These are phyloP conservation scores for Drosophila macrospina DNA, from an alignment of 2,888 invertebrate species.

Conservation along the genomic window DNA sequence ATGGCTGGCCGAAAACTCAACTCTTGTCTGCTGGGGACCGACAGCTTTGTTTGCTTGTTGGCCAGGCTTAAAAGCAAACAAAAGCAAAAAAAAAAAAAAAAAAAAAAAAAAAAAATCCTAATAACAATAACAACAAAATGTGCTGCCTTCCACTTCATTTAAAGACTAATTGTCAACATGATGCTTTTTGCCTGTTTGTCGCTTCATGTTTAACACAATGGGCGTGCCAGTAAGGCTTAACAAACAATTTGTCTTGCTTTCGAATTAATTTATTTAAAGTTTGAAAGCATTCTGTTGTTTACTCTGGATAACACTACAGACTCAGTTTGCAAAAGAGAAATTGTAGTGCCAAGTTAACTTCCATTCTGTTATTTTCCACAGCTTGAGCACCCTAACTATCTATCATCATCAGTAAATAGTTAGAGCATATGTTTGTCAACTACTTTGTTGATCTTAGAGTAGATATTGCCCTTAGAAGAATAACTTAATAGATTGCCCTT, in stretches of 20 bases:
- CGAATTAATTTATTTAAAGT: slow-evolving; percentile 24
- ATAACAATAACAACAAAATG: slow-evolving; percentile 8
- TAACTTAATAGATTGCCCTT: no score
- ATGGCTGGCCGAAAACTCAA: slow-evolving; percentile 25
- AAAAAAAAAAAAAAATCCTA: slow-evolving; percentile 19
- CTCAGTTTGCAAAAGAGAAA: background rate
- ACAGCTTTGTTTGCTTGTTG: slow-evolving; percentile 5
- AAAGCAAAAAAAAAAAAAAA: slow-evolving; percentile 15
- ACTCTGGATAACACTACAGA: background rate
- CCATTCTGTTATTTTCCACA: background rate
- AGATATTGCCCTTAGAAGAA: no score
- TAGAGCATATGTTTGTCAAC: background rate
- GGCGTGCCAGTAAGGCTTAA: slow-evolving; percentile 38
- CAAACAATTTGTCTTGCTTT: slow-evolving; percentile 35
- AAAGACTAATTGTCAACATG: slow-evolving; percentile 74
- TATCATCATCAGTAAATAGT: background rate
- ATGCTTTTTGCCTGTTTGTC: slow-evolving; percentile 17
- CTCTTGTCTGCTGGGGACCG: background rate
- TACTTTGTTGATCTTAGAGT: background rate
- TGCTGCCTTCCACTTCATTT: slow-evolving; percentile 55
- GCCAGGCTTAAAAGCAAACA: slow-evolving; percentile 29
- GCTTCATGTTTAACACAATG: slow-evolving; percentile 32
- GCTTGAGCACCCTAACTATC: background rate
- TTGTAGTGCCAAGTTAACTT: no score
- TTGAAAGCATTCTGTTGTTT: slow-evolving; percentile 5